Base-by-base conservation (phyloP, 64 coral and sea anemone genomes). In the Stichodactyla helianthus region DNA sequence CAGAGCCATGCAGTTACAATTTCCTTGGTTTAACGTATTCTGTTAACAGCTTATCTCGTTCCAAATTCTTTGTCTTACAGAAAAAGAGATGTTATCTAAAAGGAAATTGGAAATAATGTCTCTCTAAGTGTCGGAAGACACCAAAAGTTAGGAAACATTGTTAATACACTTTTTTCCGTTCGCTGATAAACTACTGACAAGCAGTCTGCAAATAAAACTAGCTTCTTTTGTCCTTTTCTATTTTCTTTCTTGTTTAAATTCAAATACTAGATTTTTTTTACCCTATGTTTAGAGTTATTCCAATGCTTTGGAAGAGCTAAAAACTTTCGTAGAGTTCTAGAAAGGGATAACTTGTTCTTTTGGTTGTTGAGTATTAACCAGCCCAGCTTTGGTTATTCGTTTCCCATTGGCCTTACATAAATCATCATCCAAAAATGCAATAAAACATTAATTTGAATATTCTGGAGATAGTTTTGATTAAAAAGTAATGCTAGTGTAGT, bases 31-130 rank as follows among this genome's bases (percentile, higher is more conserved):
- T 74, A 65, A 23, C 68, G 68, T 74, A 74, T 31, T 74, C 68
- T 13, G 8, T 23, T 74, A 74, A 74, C n/a, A 8, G 68, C 68
- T 74, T 74, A 74, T 74, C 68, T 74, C 68, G 25, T 74, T 74
- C 27, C 12, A 23, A 13, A 74, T 74, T 74, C 68, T 74, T 74
- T 74, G 68, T 74, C 68, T 74, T 74, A 2, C 7, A 74, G 68
- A 74, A 74, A 68, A 74, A 74, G 68, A 74, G 68, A 74, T 74
- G 68, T 23, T 74, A 74, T 74, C 68, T n/a, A n/a, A 31, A 74
- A 74, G 68, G 68, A 74, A 74, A 74, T 74, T 74, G 12, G 68
- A 31, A 74, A 74, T 27, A 27, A 74, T 31, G 68, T 74, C 68
- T 31, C 68, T 74, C 68, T 74, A 74, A 74, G 68, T 74, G 68